Conservation (phyloP, 2,888 invertebrate genomes). For the Chydorus sphaericus region DNA sequence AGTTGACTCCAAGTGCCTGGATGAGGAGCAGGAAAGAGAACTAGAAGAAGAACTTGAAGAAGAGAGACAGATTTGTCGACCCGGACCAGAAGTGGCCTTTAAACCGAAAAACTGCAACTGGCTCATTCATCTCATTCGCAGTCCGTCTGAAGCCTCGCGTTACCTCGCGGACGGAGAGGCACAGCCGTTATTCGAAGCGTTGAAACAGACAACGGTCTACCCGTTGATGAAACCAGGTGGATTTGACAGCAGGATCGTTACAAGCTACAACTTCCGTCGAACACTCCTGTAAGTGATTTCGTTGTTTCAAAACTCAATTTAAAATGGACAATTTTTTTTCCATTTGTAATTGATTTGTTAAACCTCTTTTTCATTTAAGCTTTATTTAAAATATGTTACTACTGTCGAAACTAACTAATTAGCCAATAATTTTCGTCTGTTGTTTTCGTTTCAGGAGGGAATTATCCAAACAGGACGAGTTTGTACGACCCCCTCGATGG, state of each 20-base stretch:
- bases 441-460: no score
- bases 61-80: slow-evolving; percentile 15
- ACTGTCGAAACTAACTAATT: no score
- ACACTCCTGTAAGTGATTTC: no score
- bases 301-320: no score
- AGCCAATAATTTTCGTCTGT: no score
- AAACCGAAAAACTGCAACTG: slow-evolving; percentile 1
- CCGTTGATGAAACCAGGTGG: not conserved
- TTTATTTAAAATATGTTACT: no score
- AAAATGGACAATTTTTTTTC: no score
- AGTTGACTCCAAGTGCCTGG: slow-evolving; percentile 11
- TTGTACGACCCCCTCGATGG: slow-evolving; percentile 16
- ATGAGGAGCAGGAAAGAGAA: slow-evolving; percentile 19
- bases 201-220: slow-evolving; percentile 13
- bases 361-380: no score
- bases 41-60: slow-evolving; percentile 18
- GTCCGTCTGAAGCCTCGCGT: no score
- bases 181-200: slow-evolving; percentile 11
- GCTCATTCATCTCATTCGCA: slow-evolving; percentile 6
- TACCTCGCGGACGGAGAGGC: slow-evolving; percentile 12
- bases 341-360: no score
- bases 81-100: not conserved
- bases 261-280: slow-evolving; percentile 12
- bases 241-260: slow-evolving; percentile 15
- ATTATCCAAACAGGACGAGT: slow-evolving; percentile 14